Conservation (phyloP, 2,888 invertebrate genomes). For the Drosophila diplacantha region DNA sequence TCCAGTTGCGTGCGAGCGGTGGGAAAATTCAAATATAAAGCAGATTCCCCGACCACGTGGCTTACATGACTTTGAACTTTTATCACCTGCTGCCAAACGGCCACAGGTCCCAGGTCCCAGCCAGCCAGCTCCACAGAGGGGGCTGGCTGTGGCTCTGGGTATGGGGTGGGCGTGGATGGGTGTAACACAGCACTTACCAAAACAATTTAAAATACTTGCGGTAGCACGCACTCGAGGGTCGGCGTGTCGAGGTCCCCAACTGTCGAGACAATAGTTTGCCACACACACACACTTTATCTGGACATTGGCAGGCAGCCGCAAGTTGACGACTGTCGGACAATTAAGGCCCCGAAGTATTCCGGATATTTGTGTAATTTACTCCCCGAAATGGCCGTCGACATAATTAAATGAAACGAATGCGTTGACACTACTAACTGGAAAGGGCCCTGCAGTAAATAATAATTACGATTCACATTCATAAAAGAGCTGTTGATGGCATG, state of each 20-base stretch:
- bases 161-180: conserved; percentile 15
- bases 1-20: conserved; percentile 33
- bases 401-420: conserved; percentile 30
- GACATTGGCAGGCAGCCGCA: conserved; percentile 30
- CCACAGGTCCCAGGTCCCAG: not conserved
- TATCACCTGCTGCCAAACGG: conserved; percentile 43
- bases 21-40: conserved; percentile 36
- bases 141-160: not conserved
- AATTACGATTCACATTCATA: conserved; percentile 13
- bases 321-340: conserved; percentile 36
- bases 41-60: conserved; percentile 33
- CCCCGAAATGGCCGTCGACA: conserved; percentile 25
- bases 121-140: not conserved
- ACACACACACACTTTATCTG: conserved; percentile 21
- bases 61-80: conserved; percentile 54
- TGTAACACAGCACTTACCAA: conserved; percentile 51
- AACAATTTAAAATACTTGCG: conserved; percentile 55
- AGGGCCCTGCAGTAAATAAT: conserved; percentile 15
- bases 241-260: conserved; percentile 14
- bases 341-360: conserved; percentile 19
- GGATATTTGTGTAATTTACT: conserved; percentile 34
- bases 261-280: conserved; percentile 27
- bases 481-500: conserved; percentile 4
- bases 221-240: conserved; percentile 44
- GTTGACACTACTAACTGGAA: conserved; percentile 18